Evolutionary conservation across 2,888 invertebrate genomes (phyloP), one percentile per base, ranked within the genome.

Genomic region (Ariolimax columbianus): DNA sequence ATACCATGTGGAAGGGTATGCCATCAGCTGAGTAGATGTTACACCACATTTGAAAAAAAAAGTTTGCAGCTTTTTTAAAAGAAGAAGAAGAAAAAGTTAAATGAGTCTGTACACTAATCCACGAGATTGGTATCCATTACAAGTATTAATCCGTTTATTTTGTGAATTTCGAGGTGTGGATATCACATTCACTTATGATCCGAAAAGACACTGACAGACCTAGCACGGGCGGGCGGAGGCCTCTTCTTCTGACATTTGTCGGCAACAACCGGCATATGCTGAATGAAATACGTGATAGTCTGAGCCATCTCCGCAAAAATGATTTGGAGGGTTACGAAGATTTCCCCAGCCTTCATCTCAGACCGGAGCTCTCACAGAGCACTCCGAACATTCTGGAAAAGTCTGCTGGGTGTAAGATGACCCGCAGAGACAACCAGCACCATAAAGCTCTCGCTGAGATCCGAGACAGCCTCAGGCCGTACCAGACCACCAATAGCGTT

Each of bases 381-480:
- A 89, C 89, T 23, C 88, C 89, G 36, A 89, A 90, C 73, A 80
- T 89, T 30, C 75, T 86, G 55, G 90, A 89, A 43, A 89, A 89
- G 80, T 84, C 87, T 59, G 70, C 80, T 30, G 87, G 83, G 33
- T 82, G 82, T 30, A 88, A 83, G 83, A 86, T 87, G 86, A 88
- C 87, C 14, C 82, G 88, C 30, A 72, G 86, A 66, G 87, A 89
- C 59, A 88, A 96, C 95, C 97, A 97, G 95, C 96, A 96, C 95
- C 97, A 97, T 95, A 97, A 97, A 95, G 97, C 97, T 93, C 96
- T 97, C 94, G 97, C 97, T 95, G 96, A 97, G 95, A 97, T 97
- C 93, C 96, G 97, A 91, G 97, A 97, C 94, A 97, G 97, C 87
- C 94, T 97, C 91, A 95, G 96, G 91, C 97, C 97, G 82, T 97